Evolutionary conservation across 2,113 vertebrate species (phyloP).

Genomic region (Nipponia nippon): DNA sequence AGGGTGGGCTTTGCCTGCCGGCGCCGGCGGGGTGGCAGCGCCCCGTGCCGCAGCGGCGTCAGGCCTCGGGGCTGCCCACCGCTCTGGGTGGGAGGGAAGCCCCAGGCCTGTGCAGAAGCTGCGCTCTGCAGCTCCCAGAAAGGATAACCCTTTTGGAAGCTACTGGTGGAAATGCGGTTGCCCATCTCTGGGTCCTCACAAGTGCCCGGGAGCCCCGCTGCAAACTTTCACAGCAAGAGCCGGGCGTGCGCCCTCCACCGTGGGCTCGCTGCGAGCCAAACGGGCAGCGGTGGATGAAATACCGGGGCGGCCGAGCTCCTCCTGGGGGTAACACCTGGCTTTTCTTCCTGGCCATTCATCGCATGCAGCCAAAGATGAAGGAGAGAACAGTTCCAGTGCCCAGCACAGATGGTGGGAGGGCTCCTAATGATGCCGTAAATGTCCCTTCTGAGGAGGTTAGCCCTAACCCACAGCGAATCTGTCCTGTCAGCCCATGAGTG

Average conservation of each 20-base stretch:
- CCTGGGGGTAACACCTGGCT: neutral
- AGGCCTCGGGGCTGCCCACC: fast-evolving
- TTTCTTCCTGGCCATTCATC: neutral
- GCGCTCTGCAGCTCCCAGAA: neutral
- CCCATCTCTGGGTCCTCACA: neutral
- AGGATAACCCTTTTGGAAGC: neutral
- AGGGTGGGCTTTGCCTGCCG: neutral
- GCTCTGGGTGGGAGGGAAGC: neutral
- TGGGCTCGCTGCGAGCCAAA: fast-evolving
- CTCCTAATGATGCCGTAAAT: neutral
- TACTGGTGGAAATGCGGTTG: neutral
- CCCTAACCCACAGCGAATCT: neutral
- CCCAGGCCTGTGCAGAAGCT: neutral
- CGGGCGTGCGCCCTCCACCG: fast-evolving
- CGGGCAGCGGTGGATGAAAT: neutral
- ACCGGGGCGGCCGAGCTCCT: neutral
- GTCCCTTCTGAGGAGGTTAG: neutral
- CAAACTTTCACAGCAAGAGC: neutral
- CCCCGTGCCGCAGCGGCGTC: fast-evolving
- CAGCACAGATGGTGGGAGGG: neutral
- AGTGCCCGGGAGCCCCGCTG: fast-evolving
- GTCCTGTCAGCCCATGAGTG: neutral
- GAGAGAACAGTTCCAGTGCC: neutral
- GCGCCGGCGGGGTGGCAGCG: fast-evolving
- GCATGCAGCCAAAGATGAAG: neutral